A percentile compares a stretch with the other conserved stretches of the same genome.
Conservation (phyloP, 35 echinoderm and acorn worm species). For the Apostichopus japonicus region DNA sequence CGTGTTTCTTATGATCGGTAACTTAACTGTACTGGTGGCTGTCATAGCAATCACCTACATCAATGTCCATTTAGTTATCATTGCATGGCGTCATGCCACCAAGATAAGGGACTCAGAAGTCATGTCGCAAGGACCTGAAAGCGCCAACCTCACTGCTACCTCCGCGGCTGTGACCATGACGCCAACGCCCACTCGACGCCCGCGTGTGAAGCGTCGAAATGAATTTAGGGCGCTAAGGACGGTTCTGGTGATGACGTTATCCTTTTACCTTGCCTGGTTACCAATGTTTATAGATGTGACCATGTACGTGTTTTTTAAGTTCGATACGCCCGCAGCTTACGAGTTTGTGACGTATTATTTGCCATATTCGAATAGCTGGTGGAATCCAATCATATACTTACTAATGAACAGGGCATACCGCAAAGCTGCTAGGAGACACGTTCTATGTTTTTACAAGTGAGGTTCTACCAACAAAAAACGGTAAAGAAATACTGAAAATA, state of each 20-base stretch:
- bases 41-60: constrained; percentile 45
- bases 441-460: constrained; percentile 34
- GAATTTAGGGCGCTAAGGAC: constrained; percentile 37
- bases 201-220: constrained; percentile 9
- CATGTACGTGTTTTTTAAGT: constrained; percentile 20
- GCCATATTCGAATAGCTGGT: constrained; percentile 61
- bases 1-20: constrained; percentile 18
- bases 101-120: constrained; percentile 24
- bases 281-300: constrained; percentile 43
- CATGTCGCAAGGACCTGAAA: background rate
- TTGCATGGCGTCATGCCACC: constrained; percentile 30
- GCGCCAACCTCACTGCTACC: constrained; percentile 3
- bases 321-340: constrained; percentile 37
- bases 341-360: constrained; percentile 56
- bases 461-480: too few relatives aligned
- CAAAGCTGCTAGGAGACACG: constrained; percentile 44
- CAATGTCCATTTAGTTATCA: constrained; percentile 50
- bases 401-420: constrained; percentile 54
- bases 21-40: constrained; percentile 32
- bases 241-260: constrained; percentile 26
- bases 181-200: constrained; percentile 36
- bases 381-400: constrained; percentile 51
- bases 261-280: constrained; percentile 37
- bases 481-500: too few relatives aligned
- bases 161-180: constrained; percentile 7